Evolutionary conservation across 2,113 vertebrate species (phyloP).

Genomic region (Anseranas semipalmata): DNA sequence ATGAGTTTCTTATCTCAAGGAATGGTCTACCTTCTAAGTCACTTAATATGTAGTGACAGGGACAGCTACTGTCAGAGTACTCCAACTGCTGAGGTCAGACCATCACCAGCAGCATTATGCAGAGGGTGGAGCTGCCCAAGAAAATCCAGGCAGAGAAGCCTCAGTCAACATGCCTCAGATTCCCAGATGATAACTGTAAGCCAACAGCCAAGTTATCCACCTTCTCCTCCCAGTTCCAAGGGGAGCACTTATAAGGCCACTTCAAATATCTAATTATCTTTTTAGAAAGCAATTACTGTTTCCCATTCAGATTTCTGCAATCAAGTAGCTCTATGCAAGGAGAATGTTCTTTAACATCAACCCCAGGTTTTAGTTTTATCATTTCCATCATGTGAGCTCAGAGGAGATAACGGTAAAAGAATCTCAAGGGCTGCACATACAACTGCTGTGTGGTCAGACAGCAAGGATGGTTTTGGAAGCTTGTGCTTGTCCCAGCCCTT

Average conservation of each 20-base stretch:
- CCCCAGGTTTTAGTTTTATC: neutral
- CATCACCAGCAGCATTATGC: neutral
- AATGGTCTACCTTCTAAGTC: neutral
- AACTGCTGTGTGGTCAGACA: neutral
- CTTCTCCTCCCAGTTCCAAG: neutral
- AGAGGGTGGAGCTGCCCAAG: neutral
- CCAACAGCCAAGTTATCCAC: neutral
- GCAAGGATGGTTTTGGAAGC: neutral
- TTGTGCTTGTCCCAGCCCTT: neutral
- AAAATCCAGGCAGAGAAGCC: neutral
- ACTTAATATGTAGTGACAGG: neutral
- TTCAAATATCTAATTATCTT: neutral
- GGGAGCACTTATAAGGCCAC: neutral
- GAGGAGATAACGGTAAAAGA: neutral
- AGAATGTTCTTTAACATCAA: rapidly evolving
- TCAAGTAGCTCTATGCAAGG: neutral
- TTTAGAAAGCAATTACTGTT: neutral
- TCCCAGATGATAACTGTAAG: neutral
- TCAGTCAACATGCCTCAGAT: neutral
- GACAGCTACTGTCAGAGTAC: neutral
- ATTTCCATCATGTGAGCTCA: neutral
- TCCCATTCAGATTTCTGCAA: neutral
- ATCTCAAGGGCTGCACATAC: neutral
- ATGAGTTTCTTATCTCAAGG: neutral
- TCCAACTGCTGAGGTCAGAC: neutral